A percentile compares a stretch with the other conserved stretches of the same genome.
Evolutionary conservation across 2,113 vertebrate genomes (phyloP).

Genomic region (Cettia cetti): DNA sequence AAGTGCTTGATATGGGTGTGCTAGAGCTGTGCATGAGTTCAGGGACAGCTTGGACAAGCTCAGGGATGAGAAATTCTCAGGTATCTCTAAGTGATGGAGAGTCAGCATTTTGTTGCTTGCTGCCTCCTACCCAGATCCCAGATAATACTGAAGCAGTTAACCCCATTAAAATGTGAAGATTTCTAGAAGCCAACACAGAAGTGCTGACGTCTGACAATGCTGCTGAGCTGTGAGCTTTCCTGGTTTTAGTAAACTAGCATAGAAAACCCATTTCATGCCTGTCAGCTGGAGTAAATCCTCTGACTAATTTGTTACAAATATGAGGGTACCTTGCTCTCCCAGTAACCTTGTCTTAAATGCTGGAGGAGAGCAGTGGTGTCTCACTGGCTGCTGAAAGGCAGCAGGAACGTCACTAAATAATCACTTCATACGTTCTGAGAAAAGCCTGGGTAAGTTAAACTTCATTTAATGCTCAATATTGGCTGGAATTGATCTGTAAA

Average conservation of each 20-base stretch:
- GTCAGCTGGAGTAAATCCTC: neutral
- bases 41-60: neutral
- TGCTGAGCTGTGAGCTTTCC: neutral
- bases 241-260: neutral
- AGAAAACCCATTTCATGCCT: constrained; percentile 32
- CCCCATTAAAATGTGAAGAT: neutral
- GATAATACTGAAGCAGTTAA: neutral
- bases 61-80: neutral
- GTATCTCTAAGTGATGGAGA: neutral
- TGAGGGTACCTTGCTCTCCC: neutral
- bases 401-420: neutral
- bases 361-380: neutral
- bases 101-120: neutral
- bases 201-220: neutral
- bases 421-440: neutral
- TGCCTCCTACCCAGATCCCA: neutral
- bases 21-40: neutral
- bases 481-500: neutral
- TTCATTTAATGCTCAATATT: neutral
- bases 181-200: neutral
- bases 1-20: fast-evolving
- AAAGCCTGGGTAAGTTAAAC: neutral
- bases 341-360: neutral
- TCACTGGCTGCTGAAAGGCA: neutral
- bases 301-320: neutral